Base-by-base conservation (phyloP, 2,113 vertebrate species). In the Pardalotus punctatus region DNA sequence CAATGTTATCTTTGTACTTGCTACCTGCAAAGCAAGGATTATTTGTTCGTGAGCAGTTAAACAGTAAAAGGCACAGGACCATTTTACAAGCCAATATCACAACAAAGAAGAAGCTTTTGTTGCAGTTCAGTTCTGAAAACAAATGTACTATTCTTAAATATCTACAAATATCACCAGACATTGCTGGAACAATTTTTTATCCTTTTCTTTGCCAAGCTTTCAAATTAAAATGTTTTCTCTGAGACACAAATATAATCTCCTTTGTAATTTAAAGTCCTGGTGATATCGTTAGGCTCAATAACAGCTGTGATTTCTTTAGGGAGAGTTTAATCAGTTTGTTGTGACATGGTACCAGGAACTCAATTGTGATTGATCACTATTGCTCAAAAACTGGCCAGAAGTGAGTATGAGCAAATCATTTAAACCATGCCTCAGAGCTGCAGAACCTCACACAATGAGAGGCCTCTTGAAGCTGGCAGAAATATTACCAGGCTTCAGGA, bases 321-420 rank as follows among this genome's bases (percentile, higher is more conserved):
- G 97, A 97, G 84, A 81, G 35, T 96, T 97, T 97, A 97, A 97
- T 97, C 95, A 82, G 81, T 95, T 98, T 97, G 74, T 94, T 97
- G 93, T 98, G 96, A 98, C 96, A 96, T 50, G 33, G 95, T 86
- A 96, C 86, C 67, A 97, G 87, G 71, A 96, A 97, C 91, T 97
- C 96, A 96, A 95, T 97, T 97, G 96, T 98, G 97, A 98, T 97
- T 98, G 97, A 98, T 98, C 91, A 96, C 94, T 90, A 45, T 62
- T 97, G 85, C 78, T 97, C 87, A 70, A 78, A 94, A 97, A 96
- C 90, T 95, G 93, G 91, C 92, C 95, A 96, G 91, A 95, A 97
- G 94, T 96, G 94, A 98, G 48, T 35, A 54, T 90, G 61, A 92
- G 77, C 88, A 98, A 97, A 97, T 96, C 20, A 97, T 90, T 96